Evolutionary conservation across 2,888 invertebrate genomes (phyloP), one percentile per base, ranked within the genome.

Genomic region (Drosophila hamatofila): DNA sequence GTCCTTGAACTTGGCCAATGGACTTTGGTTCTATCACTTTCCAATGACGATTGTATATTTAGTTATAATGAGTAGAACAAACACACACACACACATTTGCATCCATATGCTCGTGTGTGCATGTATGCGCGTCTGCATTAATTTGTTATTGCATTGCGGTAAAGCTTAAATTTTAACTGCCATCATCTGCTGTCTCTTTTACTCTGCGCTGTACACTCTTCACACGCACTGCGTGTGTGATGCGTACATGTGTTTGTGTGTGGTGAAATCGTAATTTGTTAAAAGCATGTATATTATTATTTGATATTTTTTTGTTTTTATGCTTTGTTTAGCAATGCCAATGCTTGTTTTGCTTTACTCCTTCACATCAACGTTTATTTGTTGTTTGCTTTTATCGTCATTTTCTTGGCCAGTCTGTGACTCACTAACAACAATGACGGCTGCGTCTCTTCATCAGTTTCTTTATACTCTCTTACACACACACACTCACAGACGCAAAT

Each of bases 1-100:
- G 91, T 87, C 91, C 91, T 83, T 85, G 86, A 89, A 91, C 91
- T 90, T 91, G 89, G 58, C 68, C 78, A 82, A 78, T 75, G 85
- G 81, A 79, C 80, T 83, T 76, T 76, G 56, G 42, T 63, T 72
- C 78, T 71, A 61, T 55, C 81, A 59, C 64, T 66, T 65, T 67
- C 54, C 42, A 37, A 55, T 46, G 23, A 2, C 49, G 33, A 52
- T 42, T 37, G 25, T n/a, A 42, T 57, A 64, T 39, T 52, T 52
- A 25, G 30, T 25, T 51, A 63, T 33, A 27, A 41, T 71, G 21
- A 16, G 2, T 23, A 42, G 3, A 52, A 30, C 51, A 27, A 16
- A 23, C 42, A 35, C 35, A 27, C 18, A 56, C n/a, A 18, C 27
- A 18, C 12, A 27, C n/a, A 46, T 6, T n/a, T 14, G 18, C 23